phyloP scores from a whole-genome alignment of 64 coral and sea anemone species.

The Pocillopora verrucosa region DNA sequence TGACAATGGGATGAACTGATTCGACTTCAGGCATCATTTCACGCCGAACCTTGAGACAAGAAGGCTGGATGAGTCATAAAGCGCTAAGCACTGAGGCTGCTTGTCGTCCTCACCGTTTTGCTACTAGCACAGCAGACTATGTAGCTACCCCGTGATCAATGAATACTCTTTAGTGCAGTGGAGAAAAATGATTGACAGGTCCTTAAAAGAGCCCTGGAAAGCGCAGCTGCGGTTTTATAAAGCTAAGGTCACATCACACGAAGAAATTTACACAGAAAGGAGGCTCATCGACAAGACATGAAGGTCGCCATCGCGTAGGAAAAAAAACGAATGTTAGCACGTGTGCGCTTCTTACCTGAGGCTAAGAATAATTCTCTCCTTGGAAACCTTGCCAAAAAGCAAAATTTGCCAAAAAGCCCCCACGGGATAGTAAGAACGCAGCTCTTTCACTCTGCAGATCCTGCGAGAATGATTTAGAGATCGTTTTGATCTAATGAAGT shows the following conservation, averaged over 20 bases:
- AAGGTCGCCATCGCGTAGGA: not conserved
- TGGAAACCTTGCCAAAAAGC: no score
- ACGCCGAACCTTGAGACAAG: slow-evolving; percentile 25
- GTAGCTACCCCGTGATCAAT: not conserved
- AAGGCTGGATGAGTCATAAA: not conserved
- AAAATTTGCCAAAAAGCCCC: no score
- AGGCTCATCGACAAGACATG: not conserved
- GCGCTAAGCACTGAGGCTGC: not conserved
- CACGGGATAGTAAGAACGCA: no score
- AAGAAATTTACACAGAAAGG: not conserved
- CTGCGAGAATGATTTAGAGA: no score
- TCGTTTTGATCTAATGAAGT: no score
- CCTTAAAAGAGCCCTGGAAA: not conserved
- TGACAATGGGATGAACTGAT: not conserved
- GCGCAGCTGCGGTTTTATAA: not conserved
- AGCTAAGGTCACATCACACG: not conserved
- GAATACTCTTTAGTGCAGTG: not conserved
- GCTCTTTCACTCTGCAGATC: no score
- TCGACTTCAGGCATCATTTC: slow-evolving; percentile 49
- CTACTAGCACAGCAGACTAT: not conserved
- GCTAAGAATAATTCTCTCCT: no score
- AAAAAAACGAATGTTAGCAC: not conserved
- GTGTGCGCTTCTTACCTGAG: not conserved
- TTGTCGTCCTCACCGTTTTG: not conserved
- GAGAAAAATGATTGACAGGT: slow-evolving; percentile 28